phyloP scores from a whole-genome alignment of 92 coral and sea anemone species.

The Siderastrea radians region DNA sequence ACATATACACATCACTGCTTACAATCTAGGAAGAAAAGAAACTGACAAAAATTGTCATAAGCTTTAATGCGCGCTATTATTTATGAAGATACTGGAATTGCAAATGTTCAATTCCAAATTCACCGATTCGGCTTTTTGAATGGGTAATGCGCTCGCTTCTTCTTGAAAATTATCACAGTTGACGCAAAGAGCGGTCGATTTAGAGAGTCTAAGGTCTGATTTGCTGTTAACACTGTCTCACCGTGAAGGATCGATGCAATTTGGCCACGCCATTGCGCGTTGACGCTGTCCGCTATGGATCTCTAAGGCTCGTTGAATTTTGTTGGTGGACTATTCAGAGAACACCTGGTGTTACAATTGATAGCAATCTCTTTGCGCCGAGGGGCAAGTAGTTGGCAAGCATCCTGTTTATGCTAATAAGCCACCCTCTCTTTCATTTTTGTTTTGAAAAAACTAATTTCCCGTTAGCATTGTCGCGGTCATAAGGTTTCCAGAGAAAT shows the following conservation, averaged over 20 bases:
- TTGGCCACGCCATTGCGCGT: not conserved
- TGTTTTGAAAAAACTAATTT: not conserved
- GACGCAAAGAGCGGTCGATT: not conserved
- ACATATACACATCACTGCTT: no score
- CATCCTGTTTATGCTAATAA: slow-evolving; percentile 34
- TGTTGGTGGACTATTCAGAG: not conserved
- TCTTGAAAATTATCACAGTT: slow-evolving; percentile 5
- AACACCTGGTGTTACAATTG: slow-evolving; percentile 36
- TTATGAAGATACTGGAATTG: not conserved
- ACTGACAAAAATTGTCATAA: no score
- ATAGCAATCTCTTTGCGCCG: slow-evolving; percentile 27
- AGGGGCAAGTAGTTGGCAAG: not conserved
- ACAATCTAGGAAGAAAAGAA: no score
- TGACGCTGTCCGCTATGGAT: not conserved
- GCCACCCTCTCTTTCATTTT: no score
- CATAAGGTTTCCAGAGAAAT: slow-evolving; percentile 15
- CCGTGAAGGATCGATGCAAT: not conserved
- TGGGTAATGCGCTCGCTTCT: slow-evolving; percentile 3
- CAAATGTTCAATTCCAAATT: slow-evolving; percentile 18
- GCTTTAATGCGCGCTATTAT: not conserved
- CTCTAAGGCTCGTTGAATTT: not conserved
- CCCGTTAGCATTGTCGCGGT: not conserved
- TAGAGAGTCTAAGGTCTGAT: not conserved
- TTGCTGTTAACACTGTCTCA: not conserved
- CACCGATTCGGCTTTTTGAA: slow-evolving; percentile 1